A percentile compares a stretch with the other conserved stretches of the same genome.
These are phyloP conservation scores for Trachops cirrhosus DNA, from an alignment of 2,797 vertebrate species.

Conservation along the genomic window DNA sequence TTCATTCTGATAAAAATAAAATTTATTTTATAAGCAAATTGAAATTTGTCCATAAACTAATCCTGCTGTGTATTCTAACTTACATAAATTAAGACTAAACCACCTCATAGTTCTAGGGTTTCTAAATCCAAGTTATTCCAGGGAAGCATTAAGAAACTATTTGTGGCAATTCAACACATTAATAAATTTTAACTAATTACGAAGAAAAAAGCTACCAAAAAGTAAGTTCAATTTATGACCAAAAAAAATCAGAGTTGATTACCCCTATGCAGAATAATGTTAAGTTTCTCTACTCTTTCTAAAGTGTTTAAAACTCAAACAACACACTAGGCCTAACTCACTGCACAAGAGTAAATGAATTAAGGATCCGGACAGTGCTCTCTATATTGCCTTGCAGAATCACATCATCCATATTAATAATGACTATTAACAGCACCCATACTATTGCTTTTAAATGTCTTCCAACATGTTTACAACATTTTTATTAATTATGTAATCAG, in stretches of 20 bases:
- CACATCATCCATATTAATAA: conserved; percentile 32
- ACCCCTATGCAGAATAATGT: not conserved
- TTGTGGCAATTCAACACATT: not conserved
- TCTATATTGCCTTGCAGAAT: not conserved
- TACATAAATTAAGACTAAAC: not conserved
- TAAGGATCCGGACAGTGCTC: not conserved
- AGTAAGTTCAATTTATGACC: not conserved
- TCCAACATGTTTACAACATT: conserved; percentile 20
- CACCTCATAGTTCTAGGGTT: not conserved
- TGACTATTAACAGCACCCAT: not conserved
- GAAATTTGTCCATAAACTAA: conserved; percentile 4
- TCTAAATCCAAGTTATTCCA: conserved; percentile 22
- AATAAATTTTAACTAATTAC: conserved; percentile 12
- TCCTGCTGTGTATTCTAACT: not conserved
- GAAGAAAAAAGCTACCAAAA: conserved; percentile 21
- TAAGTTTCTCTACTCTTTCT: not conserved
- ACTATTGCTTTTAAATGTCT: not conserved
- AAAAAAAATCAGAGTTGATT: not conserved
- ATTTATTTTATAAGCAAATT: conserved; percentile 24
- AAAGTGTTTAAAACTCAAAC: conserved; percentile 23
- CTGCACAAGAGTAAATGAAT: conserved; percentile 1
- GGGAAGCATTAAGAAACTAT: not conserved
- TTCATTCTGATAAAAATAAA: conserved; percentile 38
- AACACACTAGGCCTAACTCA: not conserved
- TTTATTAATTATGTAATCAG: not conserved